Conservation (phyloP, 2,113 vertebrate genomes). For the Serilophus lunatus region DNA sequence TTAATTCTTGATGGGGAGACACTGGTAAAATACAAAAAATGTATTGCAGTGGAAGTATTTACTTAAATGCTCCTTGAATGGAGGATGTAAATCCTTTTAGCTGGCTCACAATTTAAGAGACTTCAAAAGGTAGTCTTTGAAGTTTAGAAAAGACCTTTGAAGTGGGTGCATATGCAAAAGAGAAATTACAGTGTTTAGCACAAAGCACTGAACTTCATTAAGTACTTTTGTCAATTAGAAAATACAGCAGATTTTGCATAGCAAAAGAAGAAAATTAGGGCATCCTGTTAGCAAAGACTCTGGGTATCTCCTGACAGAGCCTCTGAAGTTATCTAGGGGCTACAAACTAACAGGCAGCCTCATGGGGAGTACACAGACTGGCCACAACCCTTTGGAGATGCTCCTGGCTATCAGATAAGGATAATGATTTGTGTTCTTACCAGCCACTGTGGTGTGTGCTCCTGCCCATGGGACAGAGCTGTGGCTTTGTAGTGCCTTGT, state of each 20-base stretch:
- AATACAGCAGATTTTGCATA: conserved; percentile 23
- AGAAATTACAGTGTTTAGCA: conserved; percentile 46
- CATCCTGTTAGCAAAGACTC: background rate
- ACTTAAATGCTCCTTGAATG: conserved; percentile 10
- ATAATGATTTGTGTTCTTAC: background rate
- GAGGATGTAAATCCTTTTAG: conserved; percentile 50
- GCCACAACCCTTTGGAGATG: background rate
- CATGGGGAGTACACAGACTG: background rate
- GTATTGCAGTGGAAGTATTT: background rate
- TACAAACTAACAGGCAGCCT: background rate
- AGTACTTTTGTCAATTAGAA: conserved; percentile 49
- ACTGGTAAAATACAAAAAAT: background rate
- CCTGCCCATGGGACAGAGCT: background rate
- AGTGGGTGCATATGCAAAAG: conserved; percentile 57
- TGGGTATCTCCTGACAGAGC: background rate
- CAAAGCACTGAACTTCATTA: conserved; percentile 47
- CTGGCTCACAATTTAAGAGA: conserved; percentile 35
- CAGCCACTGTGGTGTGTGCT: background rate
- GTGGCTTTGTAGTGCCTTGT: accelerated
- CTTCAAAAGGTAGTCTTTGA: conserved; percentile 65
- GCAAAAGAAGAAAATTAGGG: conserved; percentile 17
- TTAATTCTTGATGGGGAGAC: background rate
- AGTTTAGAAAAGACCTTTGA: conserved; percentile 58
- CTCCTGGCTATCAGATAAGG: background rate
- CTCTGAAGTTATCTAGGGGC: background rate